Percentiles rank a stretch among this genome's conserved stretches.
phyloP scores from a whole-genome alignment of 2,888 invertebrate species.

The Gisinianus flammeolus region DNA sequence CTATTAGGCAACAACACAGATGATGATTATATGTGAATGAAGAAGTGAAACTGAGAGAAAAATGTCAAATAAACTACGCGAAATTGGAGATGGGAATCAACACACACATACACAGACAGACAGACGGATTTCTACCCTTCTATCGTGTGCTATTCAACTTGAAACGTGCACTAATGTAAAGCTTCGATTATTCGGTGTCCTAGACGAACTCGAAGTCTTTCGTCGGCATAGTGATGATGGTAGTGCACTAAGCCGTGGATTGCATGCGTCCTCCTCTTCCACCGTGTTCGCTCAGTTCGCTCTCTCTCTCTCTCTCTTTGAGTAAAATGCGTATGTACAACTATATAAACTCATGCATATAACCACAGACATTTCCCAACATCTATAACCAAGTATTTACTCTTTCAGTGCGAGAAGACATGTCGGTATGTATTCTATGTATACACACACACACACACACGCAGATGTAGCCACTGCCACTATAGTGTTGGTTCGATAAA shows the following conservation, averaged over 20 bases:
- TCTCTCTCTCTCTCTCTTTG: background rate
- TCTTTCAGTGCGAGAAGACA: background rate
- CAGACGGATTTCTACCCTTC: background rate
- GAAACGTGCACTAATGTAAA: slow-evolving; percentile 18
- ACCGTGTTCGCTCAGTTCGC: too few relatives aligned
- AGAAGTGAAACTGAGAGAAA: background rate
- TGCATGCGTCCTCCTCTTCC: slow-evolving; percentile 36
- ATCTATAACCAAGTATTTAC: slow-evolving; percentile 7
- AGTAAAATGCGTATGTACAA: slow-evolving; percentile 13
- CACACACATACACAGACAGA: background rate
- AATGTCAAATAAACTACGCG: slow-evolving; percentile 4
- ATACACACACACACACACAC: background rate
- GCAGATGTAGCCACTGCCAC: background rate
- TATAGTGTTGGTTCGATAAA: slow-evolving; percentile 36
- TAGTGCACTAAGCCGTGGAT: slow-evolving; percentile 30
- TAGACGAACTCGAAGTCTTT: slow-evolving; percentile 33
- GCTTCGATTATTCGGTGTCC: slow-evolving; percentile 28
- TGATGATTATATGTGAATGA: background rate
- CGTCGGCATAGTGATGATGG: slow-evolving; percentile 42
- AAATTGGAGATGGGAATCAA: slow-evolving; percentile 13
- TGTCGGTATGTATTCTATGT: background rate
- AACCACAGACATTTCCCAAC: background rate
- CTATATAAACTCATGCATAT: background rate
- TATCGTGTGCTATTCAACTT: background rate
- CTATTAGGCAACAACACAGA: background rate